Percentiles rank a stretch among this genome's conserved stretches.
These are phyloP conservation scores for Coptodon bakossiorum DNA, from an alignment of 2,113 vertebrate genomes.

Conservation along the genomic window DNA sequence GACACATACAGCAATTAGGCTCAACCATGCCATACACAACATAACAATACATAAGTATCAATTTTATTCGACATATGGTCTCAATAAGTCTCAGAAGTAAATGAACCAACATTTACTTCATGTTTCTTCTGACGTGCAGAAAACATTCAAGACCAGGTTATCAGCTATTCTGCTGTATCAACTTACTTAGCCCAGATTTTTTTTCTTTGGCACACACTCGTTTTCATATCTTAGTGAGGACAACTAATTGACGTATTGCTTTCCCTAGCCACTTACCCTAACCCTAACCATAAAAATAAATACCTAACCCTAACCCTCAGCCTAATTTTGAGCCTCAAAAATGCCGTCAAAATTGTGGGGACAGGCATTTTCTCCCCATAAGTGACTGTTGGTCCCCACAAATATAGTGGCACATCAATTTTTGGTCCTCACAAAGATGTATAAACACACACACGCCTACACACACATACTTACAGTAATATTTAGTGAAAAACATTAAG, in stretches of 20 bases:
- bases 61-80: background rate
- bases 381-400: background rate
- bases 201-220: background rate
- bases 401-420: background rate
- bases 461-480: background rate
- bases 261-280: accelerated
- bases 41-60: background rate
- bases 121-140: background rate
- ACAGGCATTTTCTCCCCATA: background rate
- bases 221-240: background rate
- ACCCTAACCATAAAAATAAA: background rate
- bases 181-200: background rate
- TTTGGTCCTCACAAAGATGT: background rate
- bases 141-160: background rate
- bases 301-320: background rate
- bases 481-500: background rate
- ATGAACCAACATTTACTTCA: accelerated
- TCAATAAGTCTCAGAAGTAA: background rate
- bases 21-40: background rate
- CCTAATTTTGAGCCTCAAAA: background rate
- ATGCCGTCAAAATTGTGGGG: accelerated
- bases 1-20: background rate
- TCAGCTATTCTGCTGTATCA: background rate
- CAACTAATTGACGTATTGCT: background rate
- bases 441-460: background rate